A percentile compares a stretch with the other conserved stretches of the same genome.
Evolutionary conservation across 1,140 invertebrate genomes (phyloP).

Genomic region (Brachionus asplanchnoidis): DNA sequence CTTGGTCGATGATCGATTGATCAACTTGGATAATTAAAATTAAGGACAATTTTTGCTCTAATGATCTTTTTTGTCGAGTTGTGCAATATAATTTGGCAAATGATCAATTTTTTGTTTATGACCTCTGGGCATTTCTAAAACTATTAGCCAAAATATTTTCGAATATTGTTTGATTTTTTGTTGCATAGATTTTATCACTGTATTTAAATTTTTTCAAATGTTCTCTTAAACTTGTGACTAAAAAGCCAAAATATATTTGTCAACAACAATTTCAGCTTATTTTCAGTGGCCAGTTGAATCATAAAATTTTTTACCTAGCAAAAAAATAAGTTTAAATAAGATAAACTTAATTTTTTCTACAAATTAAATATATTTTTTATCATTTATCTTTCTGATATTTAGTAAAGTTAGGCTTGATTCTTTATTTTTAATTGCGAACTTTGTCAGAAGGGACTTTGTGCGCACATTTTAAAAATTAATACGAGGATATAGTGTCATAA

Average conservation of each 20-base stretch:
- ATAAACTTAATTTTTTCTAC: background rate
- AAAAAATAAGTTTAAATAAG: too few species aligned
- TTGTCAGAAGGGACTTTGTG: too few species aligned
- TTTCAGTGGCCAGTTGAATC: background rate
- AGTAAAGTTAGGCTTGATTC: too few species aligned
- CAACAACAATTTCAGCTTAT: background rate
- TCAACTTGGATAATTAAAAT: background rate
- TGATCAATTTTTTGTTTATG: background rate
- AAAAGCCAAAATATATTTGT: background rate
- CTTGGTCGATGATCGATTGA: background rate
- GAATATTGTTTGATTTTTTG: background rate
- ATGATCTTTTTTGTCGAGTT: background rate
- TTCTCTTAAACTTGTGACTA: background rate
- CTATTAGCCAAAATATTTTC: background rate
- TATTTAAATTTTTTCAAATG: background rate
- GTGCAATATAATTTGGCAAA: background rate
- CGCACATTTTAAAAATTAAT: too few species aligned
- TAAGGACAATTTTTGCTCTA: background rate
- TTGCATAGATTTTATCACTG: conserved; percentile 7
- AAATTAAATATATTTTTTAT: background rate
- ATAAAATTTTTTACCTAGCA: too few species aligned
- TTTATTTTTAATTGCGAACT: too few species aligned
- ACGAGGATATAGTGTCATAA: too few species aligned
- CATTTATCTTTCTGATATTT: too few species aligned
- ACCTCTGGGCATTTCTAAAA: background rate